A percentile compares a stretch with the other conserved stretches of the same genome.
These are phyloP conservation scores for Panagrolaimus sp. DNA, from an alignment of 1,140 invertebrate species.

Conservation along the genomic window DNA sequence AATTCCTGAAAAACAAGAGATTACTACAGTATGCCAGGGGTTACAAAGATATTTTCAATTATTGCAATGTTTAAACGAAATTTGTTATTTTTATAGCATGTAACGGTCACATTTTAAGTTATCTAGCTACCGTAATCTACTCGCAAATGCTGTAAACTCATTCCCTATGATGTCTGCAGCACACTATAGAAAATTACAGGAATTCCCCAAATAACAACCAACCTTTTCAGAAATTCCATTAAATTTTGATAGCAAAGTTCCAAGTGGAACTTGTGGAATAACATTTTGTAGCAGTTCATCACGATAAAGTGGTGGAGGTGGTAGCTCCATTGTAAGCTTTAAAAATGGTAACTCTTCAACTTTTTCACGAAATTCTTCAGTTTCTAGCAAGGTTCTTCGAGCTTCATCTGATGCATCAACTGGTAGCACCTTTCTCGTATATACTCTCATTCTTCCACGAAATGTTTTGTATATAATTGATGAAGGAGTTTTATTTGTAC, in stretches of 20 bases:
- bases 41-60: too few species aligned
- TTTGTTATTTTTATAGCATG: too few species aligned
- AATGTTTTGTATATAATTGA: constrained; percentile 92
- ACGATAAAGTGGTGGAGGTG: constrained; percentile 41
- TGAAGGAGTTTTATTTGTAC: constrained; percentile 68
- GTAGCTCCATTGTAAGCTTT: constrained; percentile 40
- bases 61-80: too few species aligned
- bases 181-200: too few species aligned
- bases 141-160: too few species aligned
- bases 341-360: constrained; percentile 41
- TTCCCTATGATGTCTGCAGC: too few species aligned
- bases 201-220: constrained; percentile 16
- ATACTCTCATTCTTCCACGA: constrained; percentile 87
- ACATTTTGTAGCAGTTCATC: constrained; percentile 51
- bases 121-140: too few species aligned
- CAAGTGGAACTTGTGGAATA: constrained; percentile 72
- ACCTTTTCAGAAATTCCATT: constrained; percentile 83
- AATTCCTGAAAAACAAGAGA: constrained; percentile 68
- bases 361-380: constrained; percentile 66
- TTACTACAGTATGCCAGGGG: not conserved
- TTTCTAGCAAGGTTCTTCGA: constrained; percentile 70
- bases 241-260: constrained; percentile 85
- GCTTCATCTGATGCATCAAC: constrained; percentile 79
- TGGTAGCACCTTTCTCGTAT: constrained; percentile 84
- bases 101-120: too few species aligned